These are phyloP conservation scores for Gymnobelideus leadbeateri DNA, from an alignment of 2,113 vertebrate genomes.

Conservation along the genomic window DNA sequence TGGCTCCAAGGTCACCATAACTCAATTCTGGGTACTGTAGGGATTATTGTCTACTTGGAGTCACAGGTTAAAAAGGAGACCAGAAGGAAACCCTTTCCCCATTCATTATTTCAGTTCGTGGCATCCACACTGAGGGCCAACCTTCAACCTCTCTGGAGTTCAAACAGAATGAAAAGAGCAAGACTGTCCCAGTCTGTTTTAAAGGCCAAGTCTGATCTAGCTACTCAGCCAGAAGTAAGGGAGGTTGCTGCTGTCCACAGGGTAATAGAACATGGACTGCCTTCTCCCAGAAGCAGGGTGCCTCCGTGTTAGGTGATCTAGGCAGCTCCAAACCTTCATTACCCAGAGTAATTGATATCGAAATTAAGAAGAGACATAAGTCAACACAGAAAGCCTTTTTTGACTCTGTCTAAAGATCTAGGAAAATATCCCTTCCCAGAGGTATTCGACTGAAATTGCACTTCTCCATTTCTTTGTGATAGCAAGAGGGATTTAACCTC, in stretches of 20 bases:
- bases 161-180: no score
- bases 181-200: no score
- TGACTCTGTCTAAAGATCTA: background rate
- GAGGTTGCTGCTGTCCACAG: background rate
- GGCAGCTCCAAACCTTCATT: background rate
- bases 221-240: no score
- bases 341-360: background rate
- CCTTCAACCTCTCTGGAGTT: no score
- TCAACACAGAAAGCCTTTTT: background rate
- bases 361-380: background rate
- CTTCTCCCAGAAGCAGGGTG: background rate
- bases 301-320: background rate
- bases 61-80: background rate
- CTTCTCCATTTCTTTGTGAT: background rate
- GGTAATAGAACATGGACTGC: background rate
- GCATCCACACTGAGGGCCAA: no score
- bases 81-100: background rate
- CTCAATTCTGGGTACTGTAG: background rate
- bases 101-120: background rate
- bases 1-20: background rate
- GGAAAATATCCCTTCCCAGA: background rate
- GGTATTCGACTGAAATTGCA: background rate
- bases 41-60: background rate
- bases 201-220: no score
- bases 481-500: background rate